Evolutionary conservation across 2,797 vertebrate species (phyloP).

Genomic region (Buceros bicornis): DNA sequence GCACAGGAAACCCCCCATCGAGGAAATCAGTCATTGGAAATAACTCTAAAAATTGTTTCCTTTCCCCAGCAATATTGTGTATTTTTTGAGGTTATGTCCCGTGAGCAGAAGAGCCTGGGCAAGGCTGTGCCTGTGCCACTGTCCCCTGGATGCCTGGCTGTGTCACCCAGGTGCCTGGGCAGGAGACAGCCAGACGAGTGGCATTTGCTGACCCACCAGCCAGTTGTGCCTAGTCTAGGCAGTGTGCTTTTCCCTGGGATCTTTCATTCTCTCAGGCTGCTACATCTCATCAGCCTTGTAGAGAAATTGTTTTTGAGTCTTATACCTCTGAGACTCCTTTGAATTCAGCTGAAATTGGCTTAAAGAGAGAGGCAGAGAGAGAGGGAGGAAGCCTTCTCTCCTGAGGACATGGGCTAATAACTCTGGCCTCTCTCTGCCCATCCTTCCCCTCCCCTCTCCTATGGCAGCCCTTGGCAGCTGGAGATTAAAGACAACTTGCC

Average conservation of each 20-base stretch:
- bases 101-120: not conserved
- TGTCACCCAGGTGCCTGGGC: not conserved
- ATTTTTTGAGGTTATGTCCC: not conserved
- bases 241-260: not conserved
- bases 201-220: not conserved
- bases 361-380: not conserved
- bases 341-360: slow-evolving; percentile 8
- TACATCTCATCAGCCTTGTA: not conserved
- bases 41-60: not conserved
- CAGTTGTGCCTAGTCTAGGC: not conserved
- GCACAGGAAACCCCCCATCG: not conserved
- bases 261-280: not conserved
- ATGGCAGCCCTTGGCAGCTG: not conserved
- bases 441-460: not conserved
- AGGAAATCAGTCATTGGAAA: not conserved
- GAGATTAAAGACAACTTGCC: not conserved
- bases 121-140: not conserved
- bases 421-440: not conserved
- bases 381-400: not conserved
- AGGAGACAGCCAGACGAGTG: not conserved
- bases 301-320: not conserved
- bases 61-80: not conserved
- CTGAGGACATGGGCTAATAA: not conserved
- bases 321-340: not conserved
- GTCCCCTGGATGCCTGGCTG: not conserved